Base-by-base conservation (phyloP, 1,140 invertebrate genomes). In the Mya arenaria region DNA sequence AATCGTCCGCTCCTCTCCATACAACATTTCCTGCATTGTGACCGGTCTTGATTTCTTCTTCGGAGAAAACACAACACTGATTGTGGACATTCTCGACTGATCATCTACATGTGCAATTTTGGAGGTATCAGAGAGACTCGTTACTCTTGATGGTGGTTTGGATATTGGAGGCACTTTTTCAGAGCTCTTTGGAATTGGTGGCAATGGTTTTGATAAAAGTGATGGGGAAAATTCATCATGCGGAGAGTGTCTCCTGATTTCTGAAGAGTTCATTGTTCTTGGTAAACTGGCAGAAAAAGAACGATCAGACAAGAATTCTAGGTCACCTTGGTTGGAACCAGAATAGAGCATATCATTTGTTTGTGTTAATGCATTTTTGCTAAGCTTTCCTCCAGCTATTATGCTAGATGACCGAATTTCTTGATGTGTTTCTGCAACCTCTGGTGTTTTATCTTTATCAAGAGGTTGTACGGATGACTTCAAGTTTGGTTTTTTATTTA, bases 41-140 rank as follows among this genome's bases (percentile, higher is more conserved):
- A 71, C 77, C 15, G 63, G 63, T 13, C 36, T 28, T 17, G 77
- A 71, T 66, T 69, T 80, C 65, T 80, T 80, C 62, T 44, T 69
- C 36, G 77, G 77, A 23, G 77, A 80, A 37, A 80, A 60, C 2
- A 80, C 56, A 66, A 80, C 66, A 32, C 65, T 79, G 19, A 79
- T 69, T 3, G 63, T 37, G 6, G 65, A 75, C 60, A 65, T 65
- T 44, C 23, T 62, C 25, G 60, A 4, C 17, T n/a, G n/a, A n/a
- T n/a, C n/a, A n/a, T n/a, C n/a, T n/a, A n/a, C n/a, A n/a, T n/a
- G n/a, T n/a, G n/a, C n/a, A n/a, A n/a, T n/a, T n/a, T n/a, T n/a
- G n/a, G 41, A 44, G 41, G 10, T 10, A 44, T 44, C 19, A n/a
- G 48, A 52, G 2, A n/a, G 48, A 2, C 48, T 10, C 1, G 1